Percentiles rank a stretch among this genome's conserved stretches.
Evolutionary conservation across 2,797 vertebrate species (phyloP).

Genomic region (Melanotaenia nigrans): DNA sequence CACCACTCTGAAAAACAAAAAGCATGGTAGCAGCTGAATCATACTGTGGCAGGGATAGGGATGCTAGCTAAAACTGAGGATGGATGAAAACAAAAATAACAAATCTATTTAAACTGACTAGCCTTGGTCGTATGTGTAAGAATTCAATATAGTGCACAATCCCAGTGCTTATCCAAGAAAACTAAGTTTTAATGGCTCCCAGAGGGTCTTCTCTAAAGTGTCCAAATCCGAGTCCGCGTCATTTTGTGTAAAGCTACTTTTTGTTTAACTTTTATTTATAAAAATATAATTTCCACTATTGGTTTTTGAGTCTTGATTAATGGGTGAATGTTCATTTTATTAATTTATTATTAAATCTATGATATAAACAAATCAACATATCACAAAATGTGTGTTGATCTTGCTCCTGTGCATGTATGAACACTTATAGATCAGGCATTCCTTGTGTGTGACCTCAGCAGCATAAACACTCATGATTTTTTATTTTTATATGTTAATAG

Average conservation of each 20-base stretch:
- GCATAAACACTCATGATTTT: slow-evolving; percentile 3
- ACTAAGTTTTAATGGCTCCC: no score
- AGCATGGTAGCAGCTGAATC: no score
- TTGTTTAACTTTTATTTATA: no score
- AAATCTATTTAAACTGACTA: background rate
- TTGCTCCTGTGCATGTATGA: background rate
- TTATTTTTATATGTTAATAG: slow-evolving; percentile 24
- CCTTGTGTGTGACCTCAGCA: slow-evolving; percentile 9
- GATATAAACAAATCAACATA: background rate
- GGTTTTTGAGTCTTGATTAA: background rate
- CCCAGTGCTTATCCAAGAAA: no score
- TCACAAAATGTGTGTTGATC: background rate
- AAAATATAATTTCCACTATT: no score
- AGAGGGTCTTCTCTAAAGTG: no score
- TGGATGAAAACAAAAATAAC: background rate
- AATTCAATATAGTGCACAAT: background rate
- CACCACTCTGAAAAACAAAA: no score
- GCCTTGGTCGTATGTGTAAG: background rate
- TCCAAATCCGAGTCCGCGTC: no score
- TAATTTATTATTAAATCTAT: background rate
- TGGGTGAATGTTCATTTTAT: background rate
- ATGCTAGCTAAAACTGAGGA: background rate
- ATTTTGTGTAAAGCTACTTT: no score
- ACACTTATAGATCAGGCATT: background rate
- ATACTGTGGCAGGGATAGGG: no score